Conservation (phyloP, 2,888 invertebrate genomes). For the Plebejus argus region DNA sequence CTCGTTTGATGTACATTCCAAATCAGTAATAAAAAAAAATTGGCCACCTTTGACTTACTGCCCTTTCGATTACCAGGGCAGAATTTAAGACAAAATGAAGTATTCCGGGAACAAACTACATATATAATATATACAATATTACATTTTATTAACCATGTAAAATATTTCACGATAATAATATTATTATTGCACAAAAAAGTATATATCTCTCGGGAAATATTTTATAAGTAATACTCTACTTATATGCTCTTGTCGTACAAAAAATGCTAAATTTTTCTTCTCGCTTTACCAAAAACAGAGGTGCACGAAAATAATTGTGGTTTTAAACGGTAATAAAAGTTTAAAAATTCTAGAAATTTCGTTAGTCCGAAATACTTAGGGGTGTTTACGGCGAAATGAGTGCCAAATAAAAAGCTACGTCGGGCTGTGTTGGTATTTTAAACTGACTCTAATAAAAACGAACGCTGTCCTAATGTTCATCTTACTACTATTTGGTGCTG, state of each 20-base stretch:
- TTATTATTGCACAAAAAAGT: neutral
- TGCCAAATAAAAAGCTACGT: constrained; percentile 42
- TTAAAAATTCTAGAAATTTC: constrained; percentile 27
- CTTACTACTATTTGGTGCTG: constrained; percentile 44
- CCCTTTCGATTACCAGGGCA: too few species aligned
- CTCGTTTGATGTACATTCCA: too few species aligned
- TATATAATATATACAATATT: too few species aligned
- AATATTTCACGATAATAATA: neutral
- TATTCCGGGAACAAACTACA: neutral
- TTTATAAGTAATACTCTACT: neutral
- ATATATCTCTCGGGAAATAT: neutral
- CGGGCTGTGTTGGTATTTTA: constrained; percentile 59
- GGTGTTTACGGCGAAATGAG: constrained; percentile 36
- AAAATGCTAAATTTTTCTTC: neutral
- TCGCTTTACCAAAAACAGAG: neutral
- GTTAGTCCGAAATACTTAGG: constrained; percentile 21
- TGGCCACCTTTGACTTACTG: too few species aligned
- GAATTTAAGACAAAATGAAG: too few species aligned
- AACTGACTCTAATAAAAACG: constrained; percentile 70
- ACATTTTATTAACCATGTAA: neutral
- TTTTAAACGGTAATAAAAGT: constrained; percentile 8
- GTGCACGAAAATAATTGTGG: constrained; percentile 16
- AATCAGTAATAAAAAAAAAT: too few species aligned
- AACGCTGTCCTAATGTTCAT: constrained; percentile 54
- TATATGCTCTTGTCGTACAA: neutral